Evolutionary conservation across 2,888 invertebrate species (phyloP).

Genomic region (Polyommatus iphigenia): DNA sequence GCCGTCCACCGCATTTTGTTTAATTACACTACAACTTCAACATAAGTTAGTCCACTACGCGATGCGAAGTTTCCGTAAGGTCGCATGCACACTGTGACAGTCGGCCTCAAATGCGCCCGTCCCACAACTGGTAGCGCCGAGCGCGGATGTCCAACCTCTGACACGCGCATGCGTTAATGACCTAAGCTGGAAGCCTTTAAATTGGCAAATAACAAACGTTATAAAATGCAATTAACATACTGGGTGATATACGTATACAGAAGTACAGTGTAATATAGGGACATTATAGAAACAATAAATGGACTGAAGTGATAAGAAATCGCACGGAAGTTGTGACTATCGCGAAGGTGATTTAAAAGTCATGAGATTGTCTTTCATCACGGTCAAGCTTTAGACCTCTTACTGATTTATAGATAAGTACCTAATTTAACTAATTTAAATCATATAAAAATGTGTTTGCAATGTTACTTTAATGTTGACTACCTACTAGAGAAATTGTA

Average conservation of each 20-base stretch:
- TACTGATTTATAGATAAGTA: too few relatives aligned
- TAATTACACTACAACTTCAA: conserved; percentile 48
- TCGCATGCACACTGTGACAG: conserved; percentile 49
- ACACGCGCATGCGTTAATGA: conserved; percentile 63
- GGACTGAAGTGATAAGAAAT: too few relatives aligned
- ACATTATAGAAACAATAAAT: neutral
- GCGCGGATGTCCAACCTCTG: conserved; percentile 52
- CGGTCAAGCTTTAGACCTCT: too few relatives aligned
- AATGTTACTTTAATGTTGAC: neutral
- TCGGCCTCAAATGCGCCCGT: conserved; percentile 49
- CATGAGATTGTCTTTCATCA: neutral
- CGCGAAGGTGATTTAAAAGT: neutral
- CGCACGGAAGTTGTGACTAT: neutral
- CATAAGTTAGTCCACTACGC: conserved; percentile 12
- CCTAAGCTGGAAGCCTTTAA: conserved; percentile 42
- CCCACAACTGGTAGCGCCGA: conserved; percentile 54
- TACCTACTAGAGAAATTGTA: neutral
- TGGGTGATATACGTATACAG: neutral
- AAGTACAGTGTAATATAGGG: neutral
- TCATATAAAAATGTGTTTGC: too few relatives aligned
- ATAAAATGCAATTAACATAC: conserved; percentile 22
- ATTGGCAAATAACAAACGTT: conserved; percentile 38
- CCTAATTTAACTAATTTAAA: neutral
- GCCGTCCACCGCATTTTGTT: conserved; percentile 62
- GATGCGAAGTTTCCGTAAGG: conserved; percentile 52